Evolutionary conservation across 37 sponge, comb jelly and placozoan genomes (phyloP).

Genomic region (Beroe ovata): DNA sequence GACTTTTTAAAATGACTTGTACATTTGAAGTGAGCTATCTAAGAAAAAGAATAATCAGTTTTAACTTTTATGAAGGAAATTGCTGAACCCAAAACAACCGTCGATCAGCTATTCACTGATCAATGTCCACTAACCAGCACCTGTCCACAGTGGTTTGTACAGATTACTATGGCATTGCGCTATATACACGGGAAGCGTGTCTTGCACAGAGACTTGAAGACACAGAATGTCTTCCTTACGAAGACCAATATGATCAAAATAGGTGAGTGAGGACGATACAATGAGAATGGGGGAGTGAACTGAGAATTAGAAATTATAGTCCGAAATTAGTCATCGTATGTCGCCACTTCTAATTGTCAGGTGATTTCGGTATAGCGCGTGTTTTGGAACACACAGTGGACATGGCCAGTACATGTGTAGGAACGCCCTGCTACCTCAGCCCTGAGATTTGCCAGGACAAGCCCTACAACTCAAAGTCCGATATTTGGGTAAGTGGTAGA

Average conservation of each 20-base stretch:
- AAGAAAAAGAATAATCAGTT: too few relatives aligned
- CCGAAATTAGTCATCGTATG: too few relatives aligned
- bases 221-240: conserved; percentile 69
- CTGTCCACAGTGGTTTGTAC: conserved; percentile 53
- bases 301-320: too few relatives aligned
- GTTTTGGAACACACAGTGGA: conserved; percentile 66
- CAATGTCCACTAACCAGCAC: too few relatives aligned
- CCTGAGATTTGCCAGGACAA: conserved; percentile 68
- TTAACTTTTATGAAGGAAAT: too few relatives aligned
- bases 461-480: conserved; percentile 65
- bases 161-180: conserved; percentile 53
- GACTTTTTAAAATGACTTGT: too few relatives aligned
- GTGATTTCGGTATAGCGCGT: conserved; percentile 67
- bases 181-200: conserved; percentile 53
- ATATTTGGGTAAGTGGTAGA: conserved; percentile 62
- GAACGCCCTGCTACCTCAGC: conserved; percentile 69
- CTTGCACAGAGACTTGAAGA: conserved; percentile 68
- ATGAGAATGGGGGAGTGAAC: too few relatives aligned
- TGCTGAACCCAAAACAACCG: too few relatives aligned
- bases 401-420: conserved; percentile 67
- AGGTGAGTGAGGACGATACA: conserved; percentile 61
- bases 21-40: too few relatives aligned
- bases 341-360: too few relatives aligned
- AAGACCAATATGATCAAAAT: conserved; percentile 69
- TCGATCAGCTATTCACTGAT: too few relatives aligned